Evolutionary conservation across 2,888 invertebrate species (phyloP), one percentile per base, ranked within the genome.

Genomic region (Acronicta psi): DNA sequence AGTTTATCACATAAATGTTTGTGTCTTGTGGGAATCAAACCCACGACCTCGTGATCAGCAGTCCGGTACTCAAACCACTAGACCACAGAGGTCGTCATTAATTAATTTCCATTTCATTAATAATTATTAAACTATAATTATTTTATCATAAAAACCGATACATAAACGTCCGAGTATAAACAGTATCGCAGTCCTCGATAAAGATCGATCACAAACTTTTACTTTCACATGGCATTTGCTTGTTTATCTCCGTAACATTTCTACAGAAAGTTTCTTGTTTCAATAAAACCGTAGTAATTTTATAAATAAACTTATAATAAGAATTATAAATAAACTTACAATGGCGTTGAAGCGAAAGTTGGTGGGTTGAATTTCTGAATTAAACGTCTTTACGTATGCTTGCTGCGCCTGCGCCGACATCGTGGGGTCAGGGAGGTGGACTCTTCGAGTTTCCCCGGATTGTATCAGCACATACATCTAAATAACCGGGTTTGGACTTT

Each of bases 201-300:
- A 45, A 16, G 50, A 71, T 62, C 46, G 34, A 45, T 53, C 50
- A 71, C 36, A 50, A 13, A 44, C 49, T 46, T 58, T 74, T 59
- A 71, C 72, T 72, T 72, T 72, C 62, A 17, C 53, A 41, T 16
- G 41, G 36, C 44, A 59, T 61, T 62, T 53, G 47, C 34, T 53
- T 41, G 29, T 25, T 31, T 31, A 71, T 51, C 8, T 46, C 9
- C 37, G 45, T 41, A 53, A 41, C 34, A 50, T 50, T 41, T 20
- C 7, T 46, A 40, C 46, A 52, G 53, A 67, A 71, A 71, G 50
- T 71, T 71, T 54, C 43, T 54, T 59, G 40, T 51, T 66, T 66
- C 31, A 52, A 59, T 71, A 59, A 52, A 58, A 70, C 8, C 23
- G n/a, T 8, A 41, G 66, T 46, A 42, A 50, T 52, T 42, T 65